Evolutionary conservation across 2,888 invertebrate genomes (phyloP).

Genomic region (Alitta virens): DNA sequence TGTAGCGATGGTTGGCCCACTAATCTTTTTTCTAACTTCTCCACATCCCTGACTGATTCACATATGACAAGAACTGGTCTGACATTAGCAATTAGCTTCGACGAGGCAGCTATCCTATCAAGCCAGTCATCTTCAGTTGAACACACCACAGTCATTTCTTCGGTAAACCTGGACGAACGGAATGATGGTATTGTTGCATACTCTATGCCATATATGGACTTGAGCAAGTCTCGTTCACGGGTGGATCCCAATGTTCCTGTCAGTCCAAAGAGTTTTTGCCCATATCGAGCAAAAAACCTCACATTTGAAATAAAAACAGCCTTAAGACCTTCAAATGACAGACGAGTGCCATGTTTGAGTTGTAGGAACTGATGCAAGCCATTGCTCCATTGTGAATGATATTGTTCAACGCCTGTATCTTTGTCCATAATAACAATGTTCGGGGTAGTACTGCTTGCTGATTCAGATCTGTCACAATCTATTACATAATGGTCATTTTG

Average conservation of each 20-base stretch:
- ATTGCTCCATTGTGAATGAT: conserved; percentile 23
- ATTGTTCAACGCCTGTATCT: neutral
- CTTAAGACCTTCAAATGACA: conserved; percentile 20
- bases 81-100: neutral
- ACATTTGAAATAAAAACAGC: conserved; percentile 29
- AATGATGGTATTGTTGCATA: conserved; percentile 22
- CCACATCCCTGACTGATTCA: conserved; percentile 12
- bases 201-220: conserved; percentile 16
- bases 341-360: conserved; percentile 25
- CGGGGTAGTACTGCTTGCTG: conserved; percentile 29
- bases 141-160: conserved; percentile 8
- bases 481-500: conserved; percentile 27
- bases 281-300: conserved; percentile 21
- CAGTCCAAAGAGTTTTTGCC: conserved; percentile 40
- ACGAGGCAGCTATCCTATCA: neutral
- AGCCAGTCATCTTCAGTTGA: conserved; percentile 3
- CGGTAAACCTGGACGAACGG: conserved; percentile 15
- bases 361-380: conserved; percentile 32
- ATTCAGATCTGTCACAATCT: conserved; percentile 23
- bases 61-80: conserved; percentile 18
- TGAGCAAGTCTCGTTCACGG: conserved; percentile 40
- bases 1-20: neutral
- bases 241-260: conserved; percentile 30
- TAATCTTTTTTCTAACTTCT: neutral
- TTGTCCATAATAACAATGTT: conserved; percentile 29